Percentiles rank a stretch among this genome's conserved stretches.
These are phyloP conservation scores for Crotalus helleri DNA, from an alignment of 2,113 vertebrate species.

Conservation along the genomic window DNA sequence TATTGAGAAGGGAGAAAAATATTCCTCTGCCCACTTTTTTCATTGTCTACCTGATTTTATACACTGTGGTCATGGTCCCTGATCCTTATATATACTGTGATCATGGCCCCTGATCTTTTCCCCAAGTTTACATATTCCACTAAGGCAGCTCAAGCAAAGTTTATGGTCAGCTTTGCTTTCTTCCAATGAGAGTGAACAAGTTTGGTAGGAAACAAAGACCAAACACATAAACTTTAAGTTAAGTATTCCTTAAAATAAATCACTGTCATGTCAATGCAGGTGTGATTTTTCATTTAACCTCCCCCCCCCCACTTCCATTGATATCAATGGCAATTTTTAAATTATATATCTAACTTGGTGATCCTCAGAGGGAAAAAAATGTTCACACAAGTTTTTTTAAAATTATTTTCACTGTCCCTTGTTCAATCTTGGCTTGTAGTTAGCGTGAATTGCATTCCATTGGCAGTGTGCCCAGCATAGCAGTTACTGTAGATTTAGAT, in stretches of 20 bases:
- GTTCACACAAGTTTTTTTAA: neutral
- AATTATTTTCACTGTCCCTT: neutral
- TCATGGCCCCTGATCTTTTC: neutral
- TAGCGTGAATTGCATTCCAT: neutral
- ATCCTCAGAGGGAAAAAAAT: neutral
- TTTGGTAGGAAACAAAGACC: neutral
- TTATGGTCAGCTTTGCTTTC: neutral
- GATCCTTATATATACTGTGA: too few relatives aligned
- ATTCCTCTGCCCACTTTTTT: neutral
- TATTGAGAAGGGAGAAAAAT: neutral
- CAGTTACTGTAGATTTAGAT: neutral
- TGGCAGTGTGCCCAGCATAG: neutral
- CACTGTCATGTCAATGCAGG: neutral
- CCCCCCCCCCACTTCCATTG: neutral
- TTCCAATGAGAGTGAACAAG: neutral
- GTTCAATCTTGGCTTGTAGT: neutral
- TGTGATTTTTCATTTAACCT: neutral
- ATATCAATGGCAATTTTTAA: neutral
- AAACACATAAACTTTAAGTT: neutral
- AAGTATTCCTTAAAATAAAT: neutral
- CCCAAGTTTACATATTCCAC: neutral
- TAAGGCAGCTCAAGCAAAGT: neutral
- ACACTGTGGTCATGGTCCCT: neutral
- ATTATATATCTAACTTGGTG: neutral
- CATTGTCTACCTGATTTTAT: neutral